Percentiles rank a stretch among this genome's conserved stretches.
Evolutionary conservation across 2,888 invertebrate species (phyloP).

Genomic region (Steinernema hermaphroditum): DNA sequence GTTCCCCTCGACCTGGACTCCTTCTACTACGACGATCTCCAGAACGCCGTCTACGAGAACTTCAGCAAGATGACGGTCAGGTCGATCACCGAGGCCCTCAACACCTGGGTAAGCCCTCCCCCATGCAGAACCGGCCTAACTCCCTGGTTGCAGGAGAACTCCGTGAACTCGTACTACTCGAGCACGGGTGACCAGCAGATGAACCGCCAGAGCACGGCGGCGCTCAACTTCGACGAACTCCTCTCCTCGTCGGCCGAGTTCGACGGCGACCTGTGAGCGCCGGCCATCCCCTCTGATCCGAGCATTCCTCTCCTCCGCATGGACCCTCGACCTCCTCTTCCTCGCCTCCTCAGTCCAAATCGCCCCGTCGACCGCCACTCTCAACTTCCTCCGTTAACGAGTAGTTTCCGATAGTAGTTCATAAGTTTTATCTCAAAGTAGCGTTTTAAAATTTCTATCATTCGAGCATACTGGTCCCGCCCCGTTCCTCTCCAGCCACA

Average conservation of each 20-base stretch:
- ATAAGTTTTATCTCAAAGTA: not conserved
- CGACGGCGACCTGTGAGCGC: conserved; percentile 7
- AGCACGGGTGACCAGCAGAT: not conserved
- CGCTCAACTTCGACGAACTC: conserved; percentile 18
- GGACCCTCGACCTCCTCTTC: conserved; percentile 1
- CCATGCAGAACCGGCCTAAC: no score
- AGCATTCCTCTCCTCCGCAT: conserved; percentile 2
- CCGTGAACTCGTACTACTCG: conserved; percentile 17
- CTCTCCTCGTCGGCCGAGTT: conserved; percentile 14
- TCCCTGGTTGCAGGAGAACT: conserved; percentile 12
- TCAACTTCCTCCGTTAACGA: not conserved
- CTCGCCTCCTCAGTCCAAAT: not conserved
- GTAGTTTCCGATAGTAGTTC: not conserved
- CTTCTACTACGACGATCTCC: conserved; percentile 63
- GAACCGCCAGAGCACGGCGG: conserved; percentile 8
- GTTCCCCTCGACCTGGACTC: conserved; percentile 58
- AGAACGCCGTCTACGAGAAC: conserved; percentile 60
- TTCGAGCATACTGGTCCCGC: conserved; percentile 9
- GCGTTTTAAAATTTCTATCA: conserved; percentile 9
- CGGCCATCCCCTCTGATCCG: not conserved
- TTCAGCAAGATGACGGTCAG: conserved; percentile 48
- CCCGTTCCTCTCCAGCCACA: no score
- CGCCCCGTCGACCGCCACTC: not conserved
- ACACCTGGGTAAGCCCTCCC: conserved; percentile 54
- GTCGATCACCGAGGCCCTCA: conserved; percentile 58